Base-by-base conservation (phyloP, 1,140 invertebrate species). In the Formica exsecta region DNA sequence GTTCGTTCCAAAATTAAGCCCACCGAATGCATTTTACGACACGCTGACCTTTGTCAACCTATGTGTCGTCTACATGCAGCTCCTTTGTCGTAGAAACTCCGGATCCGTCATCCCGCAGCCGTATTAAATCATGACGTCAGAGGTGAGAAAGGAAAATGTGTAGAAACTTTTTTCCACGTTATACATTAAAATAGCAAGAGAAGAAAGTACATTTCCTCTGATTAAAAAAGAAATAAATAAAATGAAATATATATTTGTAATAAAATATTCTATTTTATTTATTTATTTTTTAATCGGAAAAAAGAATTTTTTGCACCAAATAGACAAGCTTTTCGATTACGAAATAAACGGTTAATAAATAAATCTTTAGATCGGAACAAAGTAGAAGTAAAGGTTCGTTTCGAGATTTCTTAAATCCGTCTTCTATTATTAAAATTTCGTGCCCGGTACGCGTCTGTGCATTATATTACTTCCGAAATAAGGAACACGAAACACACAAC, bases 11-110 rank as follows among this genome's bases (percentile, higher is more conserved):
- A 73, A 80, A 83, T 83, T 83, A 62, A 83, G 79, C 54, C 11
- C 66, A 19, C 79, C 29, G 36, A 59, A 81, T 81, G 68, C 19
- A 36, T n/a, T 73, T 44, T 44, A 70, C 38, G 54, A 73, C 25
- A 7, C 54, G 79, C 22, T 81, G 36, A 81, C 79, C 65, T 81
- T 73, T 61, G 38, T 81, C 79, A 73, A 70, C 76, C n/a, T 64
- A 68, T 22, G 9, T 51, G 16, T 19, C 36, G 29, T 41, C 61
- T 22, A 25, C 54, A n/a, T 19, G 22, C 36, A 16, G 11, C 13
- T 25, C 7, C 25, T 81, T 61, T n/a, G 68, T 61, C 38, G 54
- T 36, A 29, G 36, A 59, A 81, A 65, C 29, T 54, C 9, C 16
- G 57, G 38, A 44, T 36, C 61, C 19, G 19, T 77, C 61, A 41